Conservation (phyloP, 2,797 vertebrate genomes). For the Pseudomugil tenellus region DNA sequence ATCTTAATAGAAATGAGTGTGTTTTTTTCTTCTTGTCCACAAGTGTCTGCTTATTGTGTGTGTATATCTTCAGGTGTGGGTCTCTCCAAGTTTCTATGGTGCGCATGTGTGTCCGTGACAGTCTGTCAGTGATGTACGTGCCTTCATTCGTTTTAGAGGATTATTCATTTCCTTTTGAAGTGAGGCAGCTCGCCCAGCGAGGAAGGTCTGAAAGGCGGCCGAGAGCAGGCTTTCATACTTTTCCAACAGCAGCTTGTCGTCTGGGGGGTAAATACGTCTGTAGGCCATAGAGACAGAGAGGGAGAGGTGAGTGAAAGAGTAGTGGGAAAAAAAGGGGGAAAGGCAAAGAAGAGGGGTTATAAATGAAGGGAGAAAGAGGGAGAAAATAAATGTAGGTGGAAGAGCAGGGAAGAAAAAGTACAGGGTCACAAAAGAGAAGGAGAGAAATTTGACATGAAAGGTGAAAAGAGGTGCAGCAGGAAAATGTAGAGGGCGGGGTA, state of each 20-base stretch:
- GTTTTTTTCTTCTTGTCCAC: conserved; percentile 50
- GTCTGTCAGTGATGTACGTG: conserved; percentile 84
- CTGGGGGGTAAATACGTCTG: conserved; percentile 98
- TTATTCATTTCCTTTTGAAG: conserved; percentile 99
- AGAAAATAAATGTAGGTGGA: conserved; percentile 26
- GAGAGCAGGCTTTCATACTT: conserved; percentile 98
- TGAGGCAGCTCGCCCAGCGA: conserved; percentile 95
- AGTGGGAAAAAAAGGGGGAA: conserved; percentile 37
- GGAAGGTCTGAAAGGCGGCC: conserved; percentile 97
- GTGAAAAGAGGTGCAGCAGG: conserved; percentile 35
- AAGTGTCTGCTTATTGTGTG: conserved; percentile 55
- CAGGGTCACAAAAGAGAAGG: conserved; percentile 19
- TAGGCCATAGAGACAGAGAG: conserved; percentile 62
- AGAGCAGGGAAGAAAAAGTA: conserved; percentile 17
- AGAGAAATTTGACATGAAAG: conserved; percentile 25
- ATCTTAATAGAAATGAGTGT: conserved; percentile 64
- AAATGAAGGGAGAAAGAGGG: conserved; percentile 32
- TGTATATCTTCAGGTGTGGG: conserved; percentile 49
- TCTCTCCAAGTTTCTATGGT: conserved; percentile 52
- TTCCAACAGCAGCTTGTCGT: conserved; percentile 96
- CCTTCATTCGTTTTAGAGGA: conserved; percentile 99
- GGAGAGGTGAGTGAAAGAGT: conserved; percentile 53
- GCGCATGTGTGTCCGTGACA: conserved; percentile 48
- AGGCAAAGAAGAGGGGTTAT: conserved; percentile 46
- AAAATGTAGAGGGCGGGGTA: conserved; percentile 17